Evolutionary conservation across 2,113 vertebrate species (phyloP), one percentile per base, ranked within the genome.

Genomic region (Tapirus terrestris): DNA sequence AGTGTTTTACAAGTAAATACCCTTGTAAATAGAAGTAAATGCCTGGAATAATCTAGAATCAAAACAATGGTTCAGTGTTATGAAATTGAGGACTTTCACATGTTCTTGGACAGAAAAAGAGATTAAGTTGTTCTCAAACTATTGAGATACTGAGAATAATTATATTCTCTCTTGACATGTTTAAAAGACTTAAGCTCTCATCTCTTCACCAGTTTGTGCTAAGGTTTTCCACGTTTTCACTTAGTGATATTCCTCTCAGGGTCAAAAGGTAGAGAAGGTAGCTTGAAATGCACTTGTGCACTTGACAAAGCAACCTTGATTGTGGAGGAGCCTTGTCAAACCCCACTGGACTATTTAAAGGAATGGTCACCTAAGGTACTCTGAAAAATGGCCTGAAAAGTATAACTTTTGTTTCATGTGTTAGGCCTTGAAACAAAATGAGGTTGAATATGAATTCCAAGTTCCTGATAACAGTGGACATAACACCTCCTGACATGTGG

Each of bases 401-500:
- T 8, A 61, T 27, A 73, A 80, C n/a, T 48, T 13, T 14, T 75
- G 8, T 33, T 61, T 90, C 72, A 18, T 60, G 39, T 65, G 67
- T 51, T 89, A 67, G 36, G 25, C 13, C 73, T 61, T 39, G 51
- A 77, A 89, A 95, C 33, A 72, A 77, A 63, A 79, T 56, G 58
- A 56, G 89, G 73, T 36, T 89, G 36, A 90, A 48, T 67, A 25
- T 67, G 31, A 82, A 95, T 87, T 94, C 51, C 90, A 36, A n/a
- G 51, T 58, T 84, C 51, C 63, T 21, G 33, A 58, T 83, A 13
- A 23, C 9, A 18, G 13, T 48, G 43, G 53, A 8, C 31, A 1
- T 76, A 65, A 31, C 53, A 23, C 14, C 29, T 68, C n/a, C 70
- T 89, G 39, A 56, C 56, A 73, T 3, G 9, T 70, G 45, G 31